A percentile compares a stretch with the other conserved stretches of the same genome.
Conservation (phyloP, 23 tunicate species). For the Halocynthia aurantium region DNA sequence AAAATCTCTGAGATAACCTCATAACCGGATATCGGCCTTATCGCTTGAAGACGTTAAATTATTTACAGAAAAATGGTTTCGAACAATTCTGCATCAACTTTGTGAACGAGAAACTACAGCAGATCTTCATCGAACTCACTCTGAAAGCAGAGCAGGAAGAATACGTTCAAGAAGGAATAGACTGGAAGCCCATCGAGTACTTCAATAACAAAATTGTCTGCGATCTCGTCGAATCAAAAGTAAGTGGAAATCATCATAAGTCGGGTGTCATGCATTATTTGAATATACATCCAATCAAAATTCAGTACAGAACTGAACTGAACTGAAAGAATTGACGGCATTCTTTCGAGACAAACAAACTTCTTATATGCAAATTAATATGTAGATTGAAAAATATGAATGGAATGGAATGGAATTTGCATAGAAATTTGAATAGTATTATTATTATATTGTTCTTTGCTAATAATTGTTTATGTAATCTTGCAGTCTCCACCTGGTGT, state of each 20-base stretch:
- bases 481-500: slow-evolving; percentile 82
- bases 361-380: too few relatives aligned
- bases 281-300: background rate
- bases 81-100: slow-evolving; percentile 98
- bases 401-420: background rate
- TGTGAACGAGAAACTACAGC: slow-evolving; percentile 95
- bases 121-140: slow-evolving; percentile 91
- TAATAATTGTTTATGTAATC: background rate
- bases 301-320: too few relatives aligned
- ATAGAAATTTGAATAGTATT: background rate
- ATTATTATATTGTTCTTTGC: background rate
- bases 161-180: slow-evolving; percentile 90
- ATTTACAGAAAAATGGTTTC: slow-evolving; percentile 86
- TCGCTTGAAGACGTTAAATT: too few relatives aligned
- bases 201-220: slow-evolving; percentile 95
- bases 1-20: too few relatives aligned
- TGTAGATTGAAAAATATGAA: too few relatives aligned
- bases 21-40: too few relatives aligned
- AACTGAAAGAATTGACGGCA: background rate
- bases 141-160: slow-evolving; percentile 98
- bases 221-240: slow-evolving; percentile 85
- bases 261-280: background rate
- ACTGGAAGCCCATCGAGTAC: slow-evolving; percentile 91
- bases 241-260: background rate
- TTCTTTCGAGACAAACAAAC: too few relatives aligned